Evolutionary conservation across 2,888 invertebrate species (phyloP).

Genomic region (Mythimna ferrago): DNA sequence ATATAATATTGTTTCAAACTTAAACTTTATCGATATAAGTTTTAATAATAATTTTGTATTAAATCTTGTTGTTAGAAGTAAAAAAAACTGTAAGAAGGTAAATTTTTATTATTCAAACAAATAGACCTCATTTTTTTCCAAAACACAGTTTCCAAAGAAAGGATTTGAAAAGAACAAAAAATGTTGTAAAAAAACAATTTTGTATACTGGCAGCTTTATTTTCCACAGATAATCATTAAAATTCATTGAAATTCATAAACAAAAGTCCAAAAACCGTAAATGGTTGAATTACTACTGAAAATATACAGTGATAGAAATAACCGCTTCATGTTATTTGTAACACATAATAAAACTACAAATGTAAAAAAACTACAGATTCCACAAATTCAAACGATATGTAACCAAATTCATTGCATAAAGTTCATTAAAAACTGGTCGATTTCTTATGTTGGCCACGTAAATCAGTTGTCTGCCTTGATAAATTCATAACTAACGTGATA

Average conservation of each 20-base stretch:
- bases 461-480: neutral
- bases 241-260: neutral
- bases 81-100: too few relatives aligned
- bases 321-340: neutral
- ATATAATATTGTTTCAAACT: too few relatives aligned
- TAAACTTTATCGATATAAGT: too few relatives aligned
- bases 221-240: constrained; percentile 2
- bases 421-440: neutral
- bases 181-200: neutral
- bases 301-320: neutral
- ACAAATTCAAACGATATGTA: neutral
- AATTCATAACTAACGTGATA: neutral
- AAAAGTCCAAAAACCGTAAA: constrained; percentile 22
- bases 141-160: neutral
- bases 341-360: neutral
- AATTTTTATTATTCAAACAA: too few relatives aligned
- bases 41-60: too few relatives aligned
- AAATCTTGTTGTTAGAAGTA: too few relatives aligned
- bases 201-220: constrained; percentile 11
- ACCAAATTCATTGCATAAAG: neutral
- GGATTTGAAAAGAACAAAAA: neutral
- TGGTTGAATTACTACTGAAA: neutral
- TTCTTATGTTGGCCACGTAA: neutral
- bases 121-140: too few relatives aligned
- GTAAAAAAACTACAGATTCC: neutral